Evolutionary conservation across 2,888 invertebrate species (phyloP).

Genomic region (Campoletis raptor): DNA sequence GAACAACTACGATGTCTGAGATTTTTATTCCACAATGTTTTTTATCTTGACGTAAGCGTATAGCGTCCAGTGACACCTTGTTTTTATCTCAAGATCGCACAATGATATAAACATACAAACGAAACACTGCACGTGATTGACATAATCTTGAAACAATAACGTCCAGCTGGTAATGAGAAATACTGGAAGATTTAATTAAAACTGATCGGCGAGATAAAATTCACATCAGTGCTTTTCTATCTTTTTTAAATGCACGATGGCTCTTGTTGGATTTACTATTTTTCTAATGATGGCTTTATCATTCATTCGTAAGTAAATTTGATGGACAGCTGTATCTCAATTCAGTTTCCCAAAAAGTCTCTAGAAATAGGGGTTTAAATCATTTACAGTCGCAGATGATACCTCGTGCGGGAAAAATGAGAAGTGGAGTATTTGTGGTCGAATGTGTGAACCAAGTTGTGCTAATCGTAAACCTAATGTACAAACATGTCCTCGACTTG

Average conservation of each 20-base stretch:
- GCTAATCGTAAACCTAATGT: constrained; percentile 31
- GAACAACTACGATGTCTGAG: too few species aligned
- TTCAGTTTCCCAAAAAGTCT: not conserved
- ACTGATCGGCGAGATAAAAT: not conserved
- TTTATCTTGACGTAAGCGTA: constrained; percentile 4
- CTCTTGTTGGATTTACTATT: not conserved
- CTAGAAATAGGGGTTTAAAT: not conserved
- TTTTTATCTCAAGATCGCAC: not conserved
- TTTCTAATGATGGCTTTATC: not conserved
- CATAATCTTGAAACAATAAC: not conserved
- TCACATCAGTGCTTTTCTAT: not conserved
- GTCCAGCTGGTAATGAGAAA: not conserved
- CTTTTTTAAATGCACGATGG: not conserved
- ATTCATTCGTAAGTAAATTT: constrained; percentile 10
- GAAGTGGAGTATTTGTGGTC: constrained; percentile 36
- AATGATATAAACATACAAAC: not conserved
- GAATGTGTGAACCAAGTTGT: constrained; percentile 59
- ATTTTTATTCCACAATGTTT: not conserved
- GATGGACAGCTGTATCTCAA: not conserved
- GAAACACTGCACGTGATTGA: not conserved
- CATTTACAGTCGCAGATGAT: not conserved
- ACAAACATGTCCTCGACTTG: constrained; percentile 50
- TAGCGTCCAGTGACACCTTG: too few species aligned
- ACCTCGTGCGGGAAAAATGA: constrained; percentile 37
- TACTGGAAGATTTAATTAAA: constrained; percentile 12